These are phyloP conservation scores for Caenorhabditis imperialis DNA, from an alignment of 2,888 invertebrate genomes.

Conservation along the genomic window DNA sequence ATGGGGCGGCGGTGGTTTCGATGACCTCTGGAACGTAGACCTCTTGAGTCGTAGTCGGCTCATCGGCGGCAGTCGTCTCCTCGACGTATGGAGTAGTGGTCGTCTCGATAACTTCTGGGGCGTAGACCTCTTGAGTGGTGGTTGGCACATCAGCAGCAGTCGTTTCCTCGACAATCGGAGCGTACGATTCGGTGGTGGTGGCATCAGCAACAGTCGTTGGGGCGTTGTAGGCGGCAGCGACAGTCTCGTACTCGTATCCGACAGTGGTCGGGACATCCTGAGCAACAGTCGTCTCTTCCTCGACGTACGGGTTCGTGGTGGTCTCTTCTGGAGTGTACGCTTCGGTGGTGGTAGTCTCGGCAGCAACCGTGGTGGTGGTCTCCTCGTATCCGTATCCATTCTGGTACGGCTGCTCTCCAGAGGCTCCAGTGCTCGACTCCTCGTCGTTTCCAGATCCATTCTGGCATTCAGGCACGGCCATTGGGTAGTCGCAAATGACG, in stretches of 20 bases:
- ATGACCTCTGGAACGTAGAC: neutral
- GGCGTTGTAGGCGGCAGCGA: constrained; percentile 5
- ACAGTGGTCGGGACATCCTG: constrained; percentile 11
- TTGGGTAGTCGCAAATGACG: constrained; percentile 49
- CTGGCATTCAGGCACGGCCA: constrained; percentile 52
- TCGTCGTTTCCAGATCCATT: constrained; percentile 8
- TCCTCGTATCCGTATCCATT: constrained; percentile 28
- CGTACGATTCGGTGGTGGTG: neutral
- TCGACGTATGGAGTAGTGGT: neutral
- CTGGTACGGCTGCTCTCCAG: constrained; percentile 33
- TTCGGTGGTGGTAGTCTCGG: neutral
- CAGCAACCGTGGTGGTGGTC: constrained; percentile 2
- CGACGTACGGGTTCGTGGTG: too few relatives aligned
- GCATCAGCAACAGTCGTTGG: constrained; percentile 6
- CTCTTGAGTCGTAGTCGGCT: neutral
- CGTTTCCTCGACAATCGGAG: too few relatives aligned
- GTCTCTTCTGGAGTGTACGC: too few relatives aligned
- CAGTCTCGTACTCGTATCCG: neutral
- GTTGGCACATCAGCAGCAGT: neutral
- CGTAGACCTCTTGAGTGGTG: neutral
- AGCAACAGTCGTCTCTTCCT: constrained; percentile 1
- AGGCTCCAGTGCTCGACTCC: neutral
- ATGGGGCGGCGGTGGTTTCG: neutral
- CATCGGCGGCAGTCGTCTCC: neutral
- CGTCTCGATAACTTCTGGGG: neutral